Evolutionary conservation across 1,140 invertebrate species (phyloP).

Genomic region (Bombus sibiricus): DNA sequence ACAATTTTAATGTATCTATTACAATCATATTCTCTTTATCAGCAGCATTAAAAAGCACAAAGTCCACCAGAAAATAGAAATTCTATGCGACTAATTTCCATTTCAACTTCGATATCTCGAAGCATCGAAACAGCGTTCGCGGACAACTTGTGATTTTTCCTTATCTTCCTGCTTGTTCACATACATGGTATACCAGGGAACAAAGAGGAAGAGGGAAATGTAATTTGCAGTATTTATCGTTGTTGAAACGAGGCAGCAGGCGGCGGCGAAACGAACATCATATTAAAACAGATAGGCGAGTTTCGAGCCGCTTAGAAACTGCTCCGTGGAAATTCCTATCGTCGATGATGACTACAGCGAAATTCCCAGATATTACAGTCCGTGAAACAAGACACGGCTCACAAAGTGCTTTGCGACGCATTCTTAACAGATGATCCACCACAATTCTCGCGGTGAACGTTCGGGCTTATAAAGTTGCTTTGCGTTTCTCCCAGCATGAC

Average conservation of each 20-base stretch:
- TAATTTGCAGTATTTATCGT: slow-evolving; percentile 37
- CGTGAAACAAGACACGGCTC: slow-evolving; percentile 27
- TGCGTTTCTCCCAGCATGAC: slow-evolving; percentile 15
- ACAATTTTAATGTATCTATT: background rate
- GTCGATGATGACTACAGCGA: background rate
- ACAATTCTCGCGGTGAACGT: slow-evolving; percentile 39
- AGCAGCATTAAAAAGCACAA: background rate
- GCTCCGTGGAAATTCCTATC: slow-evolving; percentile 23
- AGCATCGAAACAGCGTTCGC: background rate
- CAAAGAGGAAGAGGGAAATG: background rate
- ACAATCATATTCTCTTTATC: background rate
- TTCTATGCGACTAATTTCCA: background rate
- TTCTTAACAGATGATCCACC: slow-evolving; percentile 56
- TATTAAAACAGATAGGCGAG: slow-evolving; percentile 42
- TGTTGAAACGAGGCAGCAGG: background rate
- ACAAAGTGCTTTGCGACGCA: slow-evolving; percentile 53
- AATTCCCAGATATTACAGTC: slow-evolving; percentile 38
- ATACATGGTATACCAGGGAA: background rate
- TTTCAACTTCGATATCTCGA: background rate
- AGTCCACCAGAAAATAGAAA: background rate
- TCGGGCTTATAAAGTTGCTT: slow-evolving; percentile 39
- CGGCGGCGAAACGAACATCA: slow-evolving; percentile 4
- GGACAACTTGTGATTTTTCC: background rate
- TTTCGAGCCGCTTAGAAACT: slow-evolving; percentile 21
- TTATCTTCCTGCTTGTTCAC: background rate